Evolutionary conservation across 1,140 invertebrate species (phyloP).

Genomic region (Berghia stephanieae): DNA sequence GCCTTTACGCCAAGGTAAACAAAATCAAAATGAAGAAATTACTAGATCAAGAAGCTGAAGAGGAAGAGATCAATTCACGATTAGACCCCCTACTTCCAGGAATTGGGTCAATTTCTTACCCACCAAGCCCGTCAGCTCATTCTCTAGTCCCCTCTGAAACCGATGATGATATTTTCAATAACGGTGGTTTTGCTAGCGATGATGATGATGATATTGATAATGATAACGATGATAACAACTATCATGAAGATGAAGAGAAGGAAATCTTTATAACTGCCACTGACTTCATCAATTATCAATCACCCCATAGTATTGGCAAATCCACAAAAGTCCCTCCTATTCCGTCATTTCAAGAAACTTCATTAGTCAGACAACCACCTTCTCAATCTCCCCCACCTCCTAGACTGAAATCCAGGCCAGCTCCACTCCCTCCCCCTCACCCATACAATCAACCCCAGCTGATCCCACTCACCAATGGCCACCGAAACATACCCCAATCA

Average conservation of each 20-base stretch:
- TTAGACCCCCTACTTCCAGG: not conserved
- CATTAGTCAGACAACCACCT: too few relatives aligned
- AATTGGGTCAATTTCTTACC: not conserved
- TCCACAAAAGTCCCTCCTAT: too few relatives aligned
- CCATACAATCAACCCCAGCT: slow-evolving; percentile 14
- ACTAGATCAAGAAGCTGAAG: not conserved
- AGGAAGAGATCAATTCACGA: not conserved
- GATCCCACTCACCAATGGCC: slow-evolving; percentile 20
- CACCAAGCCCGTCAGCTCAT: not conserved
- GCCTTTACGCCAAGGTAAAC: slow-evolving; percentile 39
- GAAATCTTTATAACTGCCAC: not conserved
- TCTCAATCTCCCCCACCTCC: not conserved
- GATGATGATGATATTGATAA: not conserved
- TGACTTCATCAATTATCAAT: too few relatives aligned
- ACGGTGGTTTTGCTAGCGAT: not conserved
- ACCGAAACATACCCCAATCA: too few relatives aligned
- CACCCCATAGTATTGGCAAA: too few relatives aligned
- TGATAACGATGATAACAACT: not conserved
- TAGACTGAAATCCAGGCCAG: not conserved
- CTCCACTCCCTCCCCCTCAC: not conserved
- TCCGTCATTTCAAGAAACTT: too few relatives aligned
- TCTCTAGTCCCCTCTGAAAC: not conserved
- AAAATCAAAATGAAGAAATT: slow-evolving; percentile 33
- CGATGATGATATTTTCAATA: not conserved
- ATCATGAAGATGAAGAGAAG: not conserved